Evolutionary conservation across 2,113 vertebrate genomes (phyloP), one percentile per base, ranked within the genome.

Genomic region (Lophius piscatorius): DNA sequence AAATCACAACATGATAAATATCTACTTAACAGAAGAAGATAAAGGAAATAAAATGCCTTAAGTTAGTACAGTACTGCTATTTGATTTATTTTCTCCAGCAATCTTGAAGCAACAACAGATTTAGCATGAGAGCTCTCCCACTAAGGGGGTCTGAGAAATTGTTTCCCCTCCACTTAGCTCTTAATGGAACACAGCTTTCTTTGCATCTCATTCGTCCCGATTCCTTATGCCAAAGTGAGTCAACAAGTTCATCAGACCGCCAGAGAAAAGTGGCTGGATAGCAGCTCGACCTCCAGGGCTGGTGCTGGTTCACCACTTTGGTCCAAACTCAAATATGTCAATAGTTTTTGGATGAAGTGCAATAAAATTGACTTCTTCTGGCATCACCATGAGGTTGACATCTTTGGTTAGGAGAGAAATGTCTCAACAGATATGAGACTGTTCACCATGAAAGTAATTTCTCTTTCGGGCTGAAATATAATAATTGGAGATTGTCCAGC

Each of bases 151-250:
- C 40, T 44, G 40, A 49, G 21, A 50, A 46, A 48, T 22, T 24
- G 41, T 31, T 63, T 60, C 36, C 46, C 23, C 26, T 75, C n/a
- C 18, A 38, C 35, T 70, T 41, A 35, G 51, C 13, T 0, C 14
- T 38, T 45, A 70, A 81, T 31, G 60, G 65, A 40, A 61, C 40
- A 1, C 70, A 59, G 57, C 42, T 48, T 63, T 46, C 13, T 45
- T 36, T 33, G 42, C 42, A 38, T 34, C 31, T 51, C 1, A 6
- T 44, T 35, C 1, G 5, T 48, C 20, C n/a, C 6, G 1, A 33
- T 16, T 49, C 42, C 11, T n/a, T n/a, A 0, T 5, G 46, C 31
- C 57, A 63, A 68, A 51, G 18, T 23, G 31, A 51, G 14, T 62
- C 45, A 20, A 34, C n/a, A 21, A 23, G 11, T 65, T 48, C 34